Base-by-base conservation (phyloP, 2,797 vertebrate genomes). In the Prunella strophiata region DNA sequence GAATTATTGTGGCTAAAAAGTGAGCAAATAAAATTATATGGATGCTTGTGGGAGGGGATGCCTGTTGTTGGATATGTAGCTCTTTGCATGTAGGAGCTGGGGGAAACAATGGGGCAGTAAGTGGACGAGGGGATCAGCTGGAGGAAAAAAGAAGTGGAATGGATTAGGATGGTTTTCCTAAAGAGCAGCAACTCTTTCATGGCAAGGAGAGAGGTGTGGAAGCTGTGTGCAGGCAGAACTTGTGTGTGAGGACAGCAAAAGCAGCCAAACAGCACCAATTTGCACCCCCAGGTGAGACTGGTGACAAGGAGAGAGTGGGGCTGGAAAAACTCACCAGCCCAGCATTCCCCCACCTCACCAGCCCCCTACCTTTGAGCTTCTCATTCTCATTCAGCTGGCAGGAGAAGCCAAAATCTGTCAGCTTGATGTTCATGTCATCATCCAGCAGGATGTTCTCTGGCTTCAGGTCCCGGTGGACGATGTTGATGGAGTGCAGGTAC, bases 401-500 rank as follows among this genome's bases (percentile, higher is more conserved):
- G 38, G 99, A 98, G 73, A 99, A 99, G 81, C 99, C 99, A 7
- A 99, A 99, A 96, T 99, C 99, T 0, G 99, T 99, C 86, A 99
- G 98, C 95, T 99, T 99, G 96, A 99, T 99, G 97, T 99, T 99
- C 99, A 98, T 99, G 88, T 99, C 13, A 0, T 99, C 99, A 3
- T 99, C 99, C 88, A 99, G 92, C 18, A 99, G 98, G 96, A 99
- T 99, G 97, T 99, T 99, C 94, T 99, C 99, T 0, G 99, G 99
- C 98, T 99, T 99, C 79, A 99, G 97, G 95, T 99, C 99, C 45
- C 99, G 97, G 91, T 99, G 99, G 78, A 99, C 98, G 0, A 99
- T 99, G 98, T 99, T 98, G 95, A 99, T 98, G 85, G 95, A 91
- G 92, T 99, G 99, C 67, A 99, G 98, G 89, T 98, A 98, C 87